Conservation (phyloP, 2,113 vertebrate species). For the Pica pica region DNA sequence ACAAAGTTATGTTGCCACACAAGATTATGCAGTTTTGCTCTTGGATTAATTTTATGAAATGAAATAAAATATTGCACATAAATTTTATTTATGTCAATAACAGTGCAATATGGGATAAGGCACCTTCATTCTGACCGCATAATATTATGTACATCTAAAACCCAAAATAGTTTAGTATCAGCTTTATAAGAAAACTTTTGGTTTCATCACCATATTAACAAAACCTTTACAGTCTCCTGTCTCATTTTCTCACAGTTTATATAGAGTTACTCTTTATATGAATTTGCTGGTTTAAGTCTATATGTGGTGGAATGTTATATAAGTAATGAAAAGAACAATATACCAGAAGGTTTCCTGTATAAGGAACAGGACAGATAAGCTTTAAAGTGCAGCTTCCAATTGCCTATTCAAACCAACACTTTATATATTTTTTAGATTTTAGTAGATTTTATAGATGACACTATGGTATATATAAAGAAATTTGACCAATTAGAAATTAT, state of each 20-base stretch:
- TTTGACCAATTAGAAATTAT: background rate
- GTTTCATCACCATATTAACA: background rate
- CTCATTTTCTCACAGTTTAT: background rate
- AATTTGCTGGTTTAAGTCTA: background rate
- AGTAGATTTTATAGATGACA: background rate
- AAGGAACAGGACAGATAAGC: background rate
- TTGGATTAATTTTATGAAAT: conserved; percentile 14
- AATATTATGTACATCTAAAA: background rate
- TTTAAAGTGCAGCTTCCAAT: background rate
- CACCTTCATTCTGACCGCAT: conserved; percentile 25
- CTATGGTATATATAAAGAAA: background rate
- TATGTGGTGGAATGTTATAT: background rate
- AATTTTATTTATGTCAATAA: conserved; percentile 39
- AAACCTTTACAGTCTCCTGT: background rate
- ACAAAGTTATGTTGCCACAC: conserved; percentile 23
- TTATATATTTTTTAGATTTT: background rate
- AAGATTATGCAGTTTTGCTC: conserved; percentile 14
- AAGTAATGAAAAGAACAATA: background rate
- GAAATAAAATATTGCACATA: conserved; percentile 9
- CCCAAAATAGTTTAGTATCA: background rate
- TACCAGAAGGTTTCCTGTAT: background rate
- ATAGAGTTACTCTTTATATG: background rate
- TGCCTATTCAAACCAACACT: background rate
- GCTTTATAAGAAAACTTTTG: background rate
- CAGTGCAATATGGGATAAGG: conserved; percentile 18